Conservation (phyloP, 2,113 vertebrate genomes). For the Coptodon bakossiorum region DNA sequence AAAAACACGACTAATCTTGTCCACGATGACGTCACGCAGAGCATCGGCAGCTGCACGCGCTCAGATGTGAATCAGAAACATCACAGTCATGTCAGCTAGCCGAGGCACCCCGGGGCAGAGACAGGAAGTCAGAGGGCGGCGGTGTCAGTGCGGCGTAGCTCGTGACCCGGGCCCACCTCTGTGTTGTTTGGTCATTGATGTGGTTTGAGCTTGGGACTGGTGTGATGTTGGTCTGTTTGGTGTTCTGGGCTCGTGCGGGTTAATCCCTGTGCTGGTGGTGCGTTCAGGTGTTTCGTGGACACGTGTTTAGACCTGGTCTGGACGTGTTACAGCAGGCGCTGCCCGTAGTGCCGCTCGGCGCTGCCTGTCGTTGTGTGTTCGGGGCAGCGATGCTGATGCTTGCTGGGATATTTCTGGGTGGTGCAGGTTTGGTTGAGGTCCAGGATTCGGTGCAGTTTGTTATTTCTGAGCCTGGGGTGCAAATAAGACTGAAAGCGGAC, state of each 20-base stretch:
- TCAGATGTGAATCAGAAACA: background rate
- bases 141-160: background rate
- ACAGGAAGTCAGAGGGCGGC: background rate
- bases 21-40: background rate
- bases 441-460: background rate
- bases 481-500: background rate
- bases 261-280: too few species aligned
- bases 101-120: fast-evolving
- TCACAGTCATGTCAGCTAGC: background rate
- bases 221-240: background rate
- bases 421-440: background rate
- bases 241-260: background rate
- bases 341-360: fast-evolving
- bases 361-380: background rate
- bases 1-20: background rate
- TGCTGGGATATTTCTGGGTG: background rate
- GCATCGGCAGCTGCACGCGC: background rate
- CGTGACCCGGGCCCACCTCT: background rate
- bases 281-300: background rate
- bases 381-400: background rate
- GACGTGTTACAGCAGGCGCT: background rate
- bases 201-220: background rate
- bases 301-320: background rate
- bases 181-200: background rate
- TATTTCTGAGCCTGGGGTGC: background rate